A percentile compares a stretch with the other conserved stretches of the same genome.
Evolutionary conservation across 1,140 invertebrate genomes (phyloP).

Genomic region (Drosophila pectinifera): DNA sequence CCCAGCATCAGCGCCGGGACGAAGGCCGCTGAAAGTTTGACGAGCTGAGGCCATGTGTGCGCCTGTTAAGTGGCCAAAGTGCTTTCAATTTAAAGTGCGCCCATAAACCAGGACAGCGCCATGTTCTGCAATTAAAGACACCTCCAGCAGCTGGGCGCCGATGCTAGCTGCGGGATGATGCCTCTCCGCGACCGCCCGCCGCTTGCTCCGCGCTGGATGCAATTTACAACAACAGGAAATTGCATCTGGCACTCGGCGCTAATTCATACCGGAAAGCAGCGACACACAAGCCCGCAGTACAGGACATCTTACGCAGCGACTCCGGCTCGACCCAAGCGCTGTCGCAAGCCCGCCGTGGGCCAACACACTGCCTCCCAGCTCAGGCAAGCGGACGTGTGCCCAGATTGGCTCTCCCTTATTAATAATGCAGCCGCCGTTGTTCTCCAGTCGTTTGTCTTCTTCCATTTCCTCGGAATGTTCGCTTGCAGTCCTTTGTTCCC

Average conservation of each 20-base stretch:
- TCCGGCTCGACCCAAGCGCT: slow-evolving; percentile 9
- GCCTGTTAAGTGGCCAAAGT: slow-evolving; percentile 49
- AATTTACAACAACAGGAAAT: slow-evolving; percentile 76
- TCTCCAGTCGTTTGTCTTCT: slow-evolving; percentile 18
- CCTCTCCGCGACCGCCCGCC: slow-evolving; percentile 1
- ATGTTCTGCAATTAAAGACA: slow-evolving; percentile 66
- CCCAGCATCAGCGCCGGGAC: slow-evolving; percentile 25
- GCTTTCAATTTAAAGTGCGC: slow-evolving; percentile 50
- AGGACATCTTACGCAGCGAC: slow-evolving; percentile 62
- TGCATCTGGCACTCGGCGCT: slow-evolving; percentile 73
- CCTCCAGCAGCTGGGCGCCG: slow-evolving; percentile 14
- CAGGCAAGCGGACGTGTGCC: neutral
- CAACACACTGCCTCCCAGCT: slow-evolving; percentile 6
- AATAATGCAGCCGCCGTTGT: slow-evolving; percentile 60
- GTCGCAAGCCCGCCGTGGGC: slow-evolving; percentile 12
- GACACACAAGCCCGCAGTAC: slow-evolving; percentile 39
- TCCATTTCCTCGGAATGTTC: slow-evolving; percentile 9
- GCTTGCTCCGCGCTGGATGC: slow-evolving; percentile 18
- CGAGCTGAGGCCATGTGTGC: slow-evolving; percentile 29
- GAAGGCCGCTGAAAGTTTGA: slow-evolving; percentile 43
- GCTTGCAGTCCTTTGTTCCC: slow-evolving; percentile 31
- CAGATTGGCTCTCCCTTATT: slow-evolving; percentile 38
- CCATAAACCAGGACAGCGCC: slow-evolving; percentile 41
- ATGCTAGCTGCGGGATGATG: slow-evolving; percentile 1
- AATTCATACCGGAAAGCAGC: slow-evolving; percentile 72